Base-by-base conservation (phyloP, 2,797 vertebrate genomes). In the Periophthalmus magnuspinnatus region DNA sequence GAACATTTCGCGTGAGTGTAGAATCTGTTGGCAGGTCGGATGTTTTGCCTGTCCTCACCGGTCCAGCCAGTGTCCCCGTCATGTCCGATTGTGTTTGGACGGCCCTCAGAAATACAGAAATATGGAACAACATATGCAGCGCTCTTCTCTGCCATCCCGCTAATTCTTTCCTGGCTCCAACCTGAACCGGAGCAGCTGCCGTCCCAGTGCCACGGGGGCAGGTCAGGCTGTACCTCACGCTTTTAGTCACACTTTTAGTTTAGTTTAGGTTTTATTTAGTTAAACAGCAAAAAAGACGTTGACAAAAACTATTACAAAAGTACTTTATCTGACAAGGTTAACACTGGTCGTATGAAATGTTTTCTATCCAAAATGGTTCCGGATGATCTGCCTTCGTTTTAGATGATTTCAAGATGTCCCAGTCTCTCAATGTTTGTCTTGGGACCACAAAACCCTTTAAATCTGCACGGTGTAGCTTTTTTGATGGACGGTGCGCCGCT, bases 161-260 rank as follows among this genome's bases (percentile, higher is more conserved):
- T 13, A 11, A 65, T 54, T 65, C 28, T 33, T 62, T 70, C 58
- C 62, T 67, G 70, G 60, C 33, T 57, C 19, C 1, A 24, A 65
- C 33, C 45, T 68, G 38, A 56, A 8, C 10, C 67, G 24, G 41
- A 70, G 58, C 48, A 5, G 50, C 48, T 9, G 38, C 21, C 10
- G 52, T 3, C 34, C 61, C n/a, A 41, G 47, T 36, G 16, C 52
- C n/a, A 7, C 66, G 72, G 82, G 79, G 78, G 84, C 67, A 78
- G 63, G 33, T 7, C 61, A 13, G 4, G 17, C 21, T 24, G 38
- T 45, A 45, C 41, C 41, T 45, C 41, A 5, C 41, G 14, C 41
- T 45, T 45, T 41, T 16, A 14, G 13, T 16, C 41, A 13, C 41
- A 45, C 41, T 45, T 5, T 13, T 5, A 45, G 13, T 41, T 11